phyloP scores from a whole-genome alignment of 2,888 invertebrate species.

The Conomelus anceps region DNA sequence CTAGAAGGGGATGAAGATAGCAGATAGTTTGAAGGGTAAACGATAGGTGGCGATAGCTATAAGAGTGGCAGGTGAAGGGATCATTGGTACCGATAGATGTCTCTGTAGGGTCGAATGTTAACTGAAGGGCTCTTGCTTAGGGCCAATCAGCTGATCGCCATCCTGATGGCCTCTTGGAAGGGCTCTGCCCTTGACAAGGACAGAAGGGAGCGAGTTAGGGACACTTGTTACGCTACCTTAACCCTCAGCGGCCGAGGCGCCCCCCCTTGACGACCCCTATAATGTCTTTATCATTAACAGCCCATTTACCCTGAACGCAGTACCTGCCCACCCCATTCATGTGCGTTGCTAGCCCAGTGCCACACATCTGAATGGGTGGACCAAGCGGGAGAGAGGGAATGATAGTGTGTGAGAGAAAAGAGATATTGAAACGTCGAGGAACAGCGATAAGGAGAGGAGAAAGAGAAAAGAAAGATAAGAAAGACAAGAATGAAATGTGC shows the following conservation, averaged over 20 bases:
- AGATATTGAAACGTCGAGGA: no score
- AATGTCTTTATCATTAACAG: constrained; percentile 13
- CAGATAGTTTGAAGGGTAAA: neutral
- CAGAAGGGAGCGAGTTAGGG: neutral
- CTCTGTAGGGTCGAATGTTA: neutral
- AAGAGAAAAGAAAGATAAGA: neutral
- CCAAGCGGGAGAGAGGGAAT: neutral
- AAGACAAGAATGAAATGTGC: neutral
- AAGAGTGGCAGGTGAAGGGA: neutral
- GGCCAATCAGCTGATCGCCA: constrained; percentile 7
- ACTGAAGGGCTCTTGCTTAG: neutral
- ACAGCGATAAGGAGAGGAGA: neutral
- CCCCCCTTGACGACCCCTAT: neutral
- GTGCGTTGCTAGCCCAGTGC: neutral
- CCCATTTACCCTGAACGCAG: neutral
- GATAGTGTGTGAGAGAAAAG: neutral
- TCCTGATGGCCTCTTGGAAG: no score
- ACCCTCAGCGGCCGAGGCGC: neutral
- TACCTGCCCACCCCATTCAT: neutral
- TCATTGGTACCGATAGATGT: neutral
- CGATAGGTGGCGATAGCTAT: neutral
- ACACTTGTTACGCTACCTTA: constrained; percentile 9
- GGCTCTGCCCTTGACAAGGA: neutral
- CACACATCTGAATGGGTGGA: neutral
- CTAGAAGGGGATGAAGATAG: neutral